Percentiles rank a stretch among this genome's conserved stretches.
Conservation (phyloP, 2,888 invertebrate species). For the Trichopoda pennipes region DNA sequence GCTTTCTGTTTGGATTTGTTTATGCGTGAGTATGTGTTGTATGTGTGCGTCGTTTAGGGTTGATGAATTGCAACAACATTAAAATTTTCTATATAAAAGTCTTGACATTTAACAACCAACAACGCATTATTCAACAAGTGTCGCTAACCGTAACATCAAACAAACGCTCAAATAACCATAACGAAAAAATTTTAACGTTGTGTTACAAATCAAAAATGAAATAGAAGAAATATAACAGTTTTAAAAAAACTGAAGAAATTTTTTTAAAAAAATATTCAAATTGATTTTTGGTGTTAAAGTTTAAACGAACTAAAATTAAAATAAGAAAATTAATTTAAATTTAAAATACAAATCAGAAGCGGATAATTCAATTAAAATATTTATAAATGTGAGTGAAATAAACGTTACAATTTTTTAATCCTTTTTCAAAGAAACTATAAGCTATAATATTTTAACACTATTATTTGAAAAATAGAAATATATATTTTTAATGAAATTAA, state of each 20-base stretch:
- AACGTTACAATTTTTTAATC: background rate
- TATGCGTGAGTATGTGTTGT: slow-evolving; percentile 1
- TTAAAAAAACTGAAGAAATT: background rate
- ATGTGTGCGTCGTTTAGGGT: background rate
- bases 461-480: too few relatives aligned
- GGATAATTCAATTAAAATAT: background rate
- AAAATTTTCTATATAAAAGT: slow-evolving; percentile 63
- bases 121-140: slow-evolving; percentile 81
- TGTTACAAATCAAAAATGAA: background rate
- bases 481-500: too few relatives aligned
- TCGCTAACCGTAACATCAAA: slow-evolving; percentile 71
- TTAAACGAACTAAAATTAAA: background rate
- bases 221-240: background rate
- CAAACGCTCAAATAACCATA: slow-evolving; percentile 34
- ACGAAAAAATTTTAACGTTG: slow-evolving; percentile 7
- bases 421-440: background rate
- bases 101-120: slow-evolving; percentile 44
- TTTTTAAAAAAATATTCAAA: background rate
- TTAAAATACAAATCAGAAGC: background rate
- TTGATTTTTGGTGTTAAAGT: too few relatives aligned
- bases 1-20: slow-evolving; percentile 6
- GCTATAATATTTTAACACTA: too few relatives aligned
- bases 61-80: slow-evolving; percentile 26
- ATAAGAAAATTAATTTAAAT: background rate
- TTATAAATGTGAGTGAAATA: slow-evolving; percentile 15